These are phyloP conservation scores for Arvicanthis niloticus DNA, from an alignment of 2,113 vertebrate species.

Conservation along the genomic window DNA sequence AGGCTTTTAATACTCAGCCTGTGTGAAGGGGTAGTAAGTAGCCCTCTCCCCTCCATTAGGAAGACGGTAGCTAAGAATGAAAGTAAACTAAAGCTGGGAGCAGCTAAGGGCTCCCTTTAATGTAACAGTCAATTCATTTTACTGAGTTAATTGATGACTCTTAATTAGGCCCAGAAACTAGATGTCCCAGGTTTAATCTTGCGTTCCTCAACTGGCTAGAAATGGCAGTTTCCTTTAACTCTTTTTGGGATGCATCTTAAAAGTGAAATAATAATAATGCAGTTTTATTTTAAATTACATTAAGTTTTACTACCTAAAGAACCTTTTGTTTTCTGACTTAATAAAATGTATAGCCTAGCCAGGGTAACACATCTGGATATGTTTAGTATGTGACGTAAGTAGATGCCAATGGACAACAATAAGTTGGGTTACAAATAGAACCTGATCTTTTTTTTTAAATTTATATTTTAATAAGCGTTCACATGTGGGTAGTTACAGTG, in stretches of 20 bases:
- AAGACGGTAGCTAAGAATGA: not conserved
- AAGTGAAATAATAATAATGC: not conserved
- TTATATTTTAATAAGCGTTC: not conserved
- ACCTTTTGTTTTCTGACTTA: not conserved
- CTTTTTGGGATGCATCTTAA: slow-evolving; percentile 23
- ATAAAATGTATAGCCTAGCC: not conserved
- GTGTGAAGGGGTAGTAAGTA: not conserved
- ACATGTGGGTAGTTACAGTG: not conserved
- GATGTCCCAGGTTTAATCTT: slow-evolving; percentile 19
- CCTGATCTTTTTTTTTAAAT: not conserved
- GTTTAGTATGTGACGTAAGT: not conserved
- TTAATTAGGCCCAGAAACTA: slow-evolving; percentile 16
- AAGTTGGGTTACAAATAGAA: not conserved
- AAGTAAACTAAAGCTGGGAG: not conserved
- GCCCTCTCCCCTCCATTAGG: not conserved
- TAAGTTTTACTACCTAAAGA: not conserved
- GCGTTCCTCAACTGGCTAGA: not conserved
- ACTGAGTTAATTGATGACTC: not conserved
- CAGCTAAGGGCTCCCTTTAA: not conserved
- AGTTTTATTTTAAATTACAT: not conserved
- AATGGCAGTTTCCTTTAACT: not conserved
- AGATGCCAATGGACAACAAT: not conserved
- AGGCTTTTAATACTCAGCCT: not conserved
- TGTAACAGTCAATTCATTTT: not conserved
- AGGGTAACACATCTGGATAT: not conserved